Evolutionary conservation across 1,140 invertebrate genomes (phyloP).

Genomic region (Apis dorsata): DNA sequence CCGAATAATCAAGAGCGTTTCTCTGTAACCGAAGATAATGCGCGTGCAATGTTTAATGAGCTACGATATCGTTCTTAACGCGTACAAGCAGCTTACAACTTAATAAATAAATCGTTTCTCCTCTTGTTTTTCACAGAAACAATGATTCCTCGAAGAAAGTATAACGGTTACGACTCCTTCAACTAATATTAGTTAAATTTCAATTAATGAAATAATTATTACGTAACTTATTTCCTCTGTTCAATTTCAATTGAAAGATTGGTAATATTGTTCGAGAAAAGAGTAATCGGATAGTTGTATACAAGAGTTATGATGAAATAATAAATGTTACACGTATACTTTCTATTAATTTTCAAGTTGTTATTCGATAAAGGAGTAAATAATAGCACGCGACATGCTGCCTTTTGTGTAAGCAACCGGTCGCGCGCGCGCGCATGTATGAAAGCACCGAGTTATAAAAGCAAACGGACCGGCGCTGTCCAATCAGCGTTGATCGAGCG

Average conservation of each 20-base stretch:
- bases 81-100: constrained; percentile 21
- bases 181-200: neutral
- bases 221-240: neutral
- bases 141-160: neutral
- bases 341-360: neutral
- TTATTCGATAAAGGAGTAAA: neutral
- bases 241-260: no score
- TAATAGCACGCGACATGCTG: neutral
- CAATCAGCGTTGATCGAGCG: constrained; percentile 60
- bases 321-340: neutral
- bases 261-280: neutral
- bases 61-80: constrained; percentile 42
- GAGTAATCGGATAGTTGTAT: neutral
- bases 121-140: constrained; percentile 36
- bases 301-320: neutral
- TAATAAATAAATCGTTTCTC: constrained; percentile 39
- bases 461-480: constrained; percentile 41
- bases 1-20: constrained; percentile 42
- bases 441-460: constrained; percentile 40
- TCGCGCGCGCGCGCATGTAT: neutral
- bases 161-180: neutral
- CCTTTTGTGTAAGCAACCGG: neutral
- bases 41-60: constrained; percentile 45
- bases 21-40: constrained; percentile 44
- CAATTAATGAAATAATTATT: neutral